Evolutionary conservation across 2,113 vertebrate genomes (phyloP).

Genomic region (Edolisoma coerulescens): DNA sequence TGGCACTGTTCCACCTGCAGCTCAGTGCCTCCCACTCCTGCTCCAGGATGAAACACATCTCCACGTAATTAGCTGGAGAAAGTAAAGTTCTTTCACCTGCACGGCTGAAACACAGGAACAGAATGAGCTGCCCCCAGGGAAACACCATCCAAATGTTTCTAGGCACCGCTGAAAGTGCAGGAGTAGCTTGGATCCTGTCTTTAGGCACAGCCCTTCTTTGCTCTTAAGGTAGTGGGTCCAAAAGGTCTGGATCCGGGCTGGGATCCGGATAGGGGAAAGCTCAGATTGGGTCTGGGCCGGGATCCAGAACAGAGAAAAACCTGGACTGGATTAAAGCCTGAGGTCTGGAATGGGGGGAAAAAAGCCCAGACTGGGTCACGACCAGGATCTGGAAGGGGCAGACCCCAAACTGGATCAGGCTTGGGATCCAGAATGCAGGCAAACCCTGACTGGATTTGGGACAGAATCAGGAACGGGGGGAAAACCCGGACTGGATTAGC

Average conservation of each 20-base stretch:
- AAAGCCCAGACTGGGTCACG: neutral
- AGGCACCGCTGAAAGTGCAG: neutral
- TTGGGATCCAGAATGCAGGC: neutral
- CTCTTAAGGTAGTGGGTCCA: neutral
- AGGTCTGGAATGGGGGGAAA: too few relatives aligned
- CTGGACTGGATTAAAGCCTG: too few relatives aligned
- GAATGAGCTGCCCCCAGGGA: neutral
- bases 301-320: neutral
- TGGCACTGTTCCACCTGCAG: neutral
- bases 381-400: neutral
- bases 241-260: neutral
- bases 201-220: neutral
- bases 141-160: neutral
- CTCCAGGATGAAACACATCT: neutral
- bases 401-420: neutral
- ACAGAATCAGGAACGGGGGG: neutral
- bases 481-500: rapidly evolving
- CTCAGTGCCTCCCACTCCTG: neutral
- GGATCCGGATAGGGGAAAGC: neutral
- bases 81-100: neutral
- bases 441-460: neutral
- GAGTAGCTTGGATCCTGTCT: neutral
- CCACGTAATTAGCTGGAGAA: neutral
- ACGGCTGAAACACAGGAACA: neutral
- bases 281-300: rapidly evolving